These are phyloP conservation scores for Aurelia coerulea DNA, from an alignment of 30 jellyfish, hydroid and myxozoan genomes.

Conservation along the genomic window DNA sequence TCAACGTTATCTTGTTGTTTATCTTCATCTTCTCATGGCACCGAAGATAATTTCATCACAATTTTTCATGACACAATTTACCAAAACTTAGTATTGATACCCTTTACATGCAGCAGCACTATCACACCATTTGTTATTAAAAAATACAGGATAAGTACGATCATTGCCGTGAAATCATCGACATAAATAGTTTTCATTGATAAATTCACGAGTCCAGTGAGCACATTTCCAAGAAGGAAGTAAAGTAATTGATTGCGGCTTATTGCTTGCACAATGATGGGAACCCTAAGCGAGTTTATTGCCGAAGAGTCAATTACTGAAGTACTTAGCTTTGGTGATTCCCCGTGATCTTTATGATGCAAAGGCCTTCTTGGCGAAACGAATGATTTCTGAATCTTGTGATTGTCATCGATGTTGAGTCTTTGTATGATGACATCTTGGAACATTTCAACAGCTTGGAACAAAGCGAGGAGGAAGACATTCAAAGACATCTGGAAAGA, in stretches of 20 bases:
- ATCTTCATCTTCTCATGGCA: no score
- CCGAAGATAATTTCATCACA: no score
- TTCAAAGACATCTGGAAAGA: conserved; percentile 53
- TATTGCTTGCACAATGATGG: conserved; percentile 70
- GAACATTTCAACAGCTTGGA: conserved; percentile 46
- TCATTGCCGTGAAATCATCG: conserved; percentile 22
- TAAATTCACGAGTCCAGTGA: conserved; percentile 82
- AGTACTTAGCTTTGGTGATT: background rate
- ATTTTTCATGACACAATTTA: background rate
- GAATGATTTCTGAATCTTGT: background rate
- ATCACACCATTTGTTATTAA: conserved; percentile 16
- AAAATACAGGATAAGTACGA: conserved; percentile 21
- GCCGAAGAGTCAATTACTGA: background rate
- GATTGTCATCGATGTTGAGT: background rate
- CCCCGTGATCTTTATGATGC: background rate
- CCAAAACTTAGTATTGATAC: conserved; percentile 67
- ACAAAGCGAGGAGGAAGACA: conserved; percentile 46
- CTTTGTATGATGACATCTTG: conserved; percentile 34
- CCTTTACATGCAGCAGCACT: conserved; percentile 9
- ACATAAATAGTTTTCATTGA: conserved; percentile 50
- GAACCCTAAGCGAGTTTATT: conserved; percentile 1
- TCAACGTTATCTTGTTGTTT: no score
- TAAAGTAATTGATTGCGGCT: conserved; percentile 68
- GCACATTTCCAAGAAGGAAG: conserved; percentile 76
- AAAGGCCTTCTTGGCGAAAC: conserved; percentile 61